phyloP scores from a whole-genome alignment of 2,888 invertebrate genomes.

The Biston stratarius region DNA sequence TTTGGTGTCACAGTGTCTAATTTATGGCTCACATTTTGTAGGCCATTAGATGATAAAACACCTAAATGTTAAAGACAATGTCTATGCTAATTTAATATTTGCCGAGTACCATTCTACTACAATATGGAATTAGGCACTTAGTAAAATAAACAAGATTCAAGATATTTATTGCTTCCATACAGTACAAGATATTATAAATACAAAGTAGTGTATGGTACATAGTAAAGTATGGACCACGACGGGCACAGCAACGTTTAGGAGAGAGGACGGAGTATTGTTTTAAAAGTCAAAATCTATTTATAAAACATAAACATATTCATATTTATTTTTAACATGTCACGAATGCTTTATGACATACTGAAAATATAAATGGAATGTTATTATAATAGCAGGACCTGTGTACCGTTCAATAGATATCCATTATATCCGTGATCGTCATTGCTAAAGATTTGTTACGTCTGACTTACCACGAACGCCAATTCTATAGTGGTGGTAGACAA shows the following conservation, averaged over 20 bases:
- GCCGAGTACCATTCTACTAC: background rate
- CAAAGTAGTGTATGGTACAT: too few relatives aligned
- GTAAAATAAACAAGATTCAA: background rate
- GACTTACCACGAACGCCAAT: conserved; percentile 76
- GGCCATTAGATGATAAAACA: too few relatives aligned
- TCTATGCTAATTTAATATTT: conserved; percentile 10
- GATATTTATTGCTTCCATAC: too few relatives aligned
- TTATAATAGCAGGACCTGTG: conserved; percentile 7
- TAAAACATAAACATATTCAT: too few relatives aligned
- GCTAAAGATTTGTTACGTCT: conserved; percentile 36
- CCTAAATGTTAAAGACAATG: background rate
- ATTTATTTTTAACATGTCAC: too few relatives aligned
- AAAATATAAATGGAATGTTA: conserved; percentile 1
- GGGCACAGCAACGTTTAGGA: too few relatives aligned
- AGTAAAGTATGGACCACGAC: too few relatives aligned
- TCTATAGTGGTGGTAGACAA: conserved; percentile 65
- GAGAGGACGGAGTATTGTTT: too few relatives aligned
- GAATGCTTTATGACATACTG: too few relatives aligned
- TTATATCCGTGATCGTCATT: conserved; percentile 44
- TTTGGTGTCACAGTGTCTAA: background rate
- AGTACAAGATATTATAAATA: too few relatives aligned
- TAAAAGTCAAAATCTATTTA: too few relatives aligned
- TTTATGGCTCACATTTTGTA: background rate
- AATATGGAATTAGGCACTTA: background rate
- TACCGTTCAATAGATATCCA: conserved; percentile 23